Conservation (phyloP, 2,888 invertebrate species). For the Oasisia sp. region DNA sequence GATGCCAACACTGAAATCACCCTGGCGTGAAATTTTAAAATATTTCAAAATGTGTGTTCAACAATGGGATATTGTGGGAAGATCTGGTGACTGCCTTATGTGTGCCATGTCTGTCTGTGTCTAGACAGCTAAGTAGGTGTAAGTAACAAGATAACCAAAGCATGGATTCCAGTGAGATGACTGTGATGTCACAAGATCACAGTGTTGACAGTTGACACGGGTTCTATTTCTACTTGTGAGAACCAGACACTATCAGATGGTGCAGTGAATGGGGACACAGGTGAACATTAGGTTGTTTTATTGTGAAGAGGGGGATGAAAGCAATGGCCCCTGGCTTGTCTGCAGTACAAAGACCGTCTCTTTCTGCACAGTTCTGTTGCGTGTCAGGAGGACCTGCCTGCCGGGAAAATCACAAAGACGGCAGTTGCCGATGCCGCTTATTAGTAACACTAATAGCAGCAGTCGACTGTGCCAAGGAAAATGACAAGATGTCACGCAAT, state of each 20-base stretch:
- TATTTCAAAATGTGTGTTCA: not conserved
- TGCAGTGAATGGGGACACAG: not conserved
- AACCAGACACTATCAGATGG: not conserved
- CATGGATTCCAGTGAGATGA: not conserved
- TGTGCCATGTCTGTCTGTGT: not conserved
- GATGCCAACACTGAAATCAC: not conserved
- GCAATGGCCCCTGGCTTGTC: not conserved
- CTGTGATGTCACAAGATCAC: not conserved
- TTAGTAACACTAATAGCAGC: not conserved
- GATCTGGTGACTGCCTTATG: not conserved
- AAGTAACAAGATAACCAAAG: not conserved
- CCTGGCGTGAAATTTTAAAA: not conserved
- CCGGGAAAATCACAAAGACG: not conserved
- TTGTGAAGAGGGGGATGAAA: not conserved
- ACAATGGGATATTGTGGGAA: slow-evolving; percentile 9
- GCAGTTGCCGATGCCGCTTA: not conserved
- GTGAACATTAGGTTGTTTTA: not conserved
- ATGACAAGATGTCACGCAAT: not conserved
- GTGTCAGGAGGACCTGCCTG: not conserved
- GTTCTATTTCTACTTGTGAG: not conserved
- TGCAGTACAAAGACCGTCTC: not conserved
- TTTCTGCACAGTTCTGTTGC: not conserved
- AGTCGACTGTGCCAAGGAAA: not conserved
- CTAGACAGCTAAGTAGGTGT: not conserved
- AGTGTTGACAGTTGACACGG: not conserved